phyloP scores from a whole-genome alignment of 2,113 vertebrate genomes.

The Odobenus rosmarus region DNA sequence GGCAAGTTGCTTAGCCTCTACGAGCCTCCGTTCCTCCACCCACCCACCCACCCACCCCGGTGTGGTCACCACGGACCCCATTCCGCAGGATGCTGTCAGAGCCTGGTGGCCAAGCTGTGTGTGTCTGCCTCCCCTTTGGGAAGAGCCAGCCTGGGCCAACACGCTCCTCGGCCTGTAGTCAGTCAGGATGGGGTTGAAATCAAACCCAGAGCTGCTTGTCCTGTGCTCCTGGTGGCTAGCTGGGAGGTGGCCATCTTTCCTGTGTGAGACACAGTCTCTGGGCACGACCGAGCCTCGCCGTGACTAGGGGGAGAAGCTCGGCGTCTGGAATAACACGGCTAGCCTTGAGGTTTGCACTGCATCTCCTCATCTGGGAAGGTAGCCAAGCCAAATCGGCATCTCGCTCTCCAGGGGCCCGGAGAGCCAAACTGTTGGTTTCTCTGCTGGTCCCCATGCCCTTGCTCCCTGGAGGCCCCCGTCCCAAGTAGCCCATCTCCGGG shows the following conservation, averaged over 20 bases:
- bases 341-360: not conserved
- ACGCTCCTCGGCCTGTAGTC: not conserved
- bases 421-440: not conserved
- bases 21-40: not conserved
- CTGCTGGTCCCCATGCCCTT: not conserved
- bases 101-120: not conserved
- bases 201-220: not conserved
- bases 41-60: fast-evolving
- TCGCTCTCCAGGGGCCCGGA: not conserved
- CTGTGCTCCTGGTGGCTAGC: not conserved
- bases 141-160: not conserved
- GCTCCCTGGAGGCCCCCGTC: fast-evolving
- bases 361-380: not conserved
- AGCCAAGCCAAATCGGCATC: not conserved
- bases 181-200: not conserved
- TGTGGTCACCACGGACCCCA: not conserved
- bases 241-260: not conserved
- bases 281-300: not conserved
- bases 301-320: not conserved
- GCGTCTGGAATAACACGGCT: not conserved
- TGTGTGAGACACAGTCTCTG: not conserved
- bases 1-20: not conserved
- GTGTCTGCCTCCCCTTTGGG: not conserved
- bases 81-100: fast-evolving
- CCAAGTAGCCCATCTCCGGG: not conserved